Conservation (phyloP, 2,888 invertebrate species). For the Limnephilus marmoratus region DNA sequence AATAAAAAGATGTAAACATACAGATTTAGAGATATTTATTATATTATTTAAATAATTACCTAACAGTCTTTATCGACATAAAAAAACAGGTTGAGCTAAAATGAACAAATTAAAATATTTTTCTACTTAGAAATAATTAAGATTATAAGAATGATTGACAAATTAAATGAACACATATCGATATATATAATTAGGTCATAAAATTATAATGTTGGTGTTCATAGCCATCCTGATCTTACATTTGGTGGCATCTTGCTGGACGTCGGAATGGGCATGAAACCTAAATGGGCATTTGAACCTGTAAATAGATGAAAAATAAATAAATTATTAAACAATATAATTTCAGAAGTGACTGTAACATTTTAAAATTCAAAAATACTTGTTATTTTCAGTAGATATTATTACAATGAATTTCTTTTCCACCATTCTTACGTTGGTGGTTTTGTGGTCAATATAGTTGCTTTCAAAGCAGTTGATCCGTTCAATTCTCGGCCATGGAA, state of each 20-base stretch:
- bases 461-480: conserved; percentile 74
- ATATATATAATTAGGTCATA: not conserved
- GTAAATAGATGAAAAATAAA: conserved; percentile 10
- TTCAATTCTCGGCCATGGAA: conserved; percentile 63
- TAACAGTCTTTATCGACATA: not conserved
- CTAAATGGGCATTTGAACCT: conserved; percentile 51
- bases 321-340: not conserved
- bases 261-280: conserved; percentile 61
- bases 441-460: conserved; percentile 80
- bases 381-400: no score
- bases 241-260: conserved; percentile 44
- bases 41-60: not conserved
- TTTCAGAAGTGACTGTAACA: not conserved
- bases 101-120: not conserved
- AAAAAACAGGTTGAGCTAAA: no score
- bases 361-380: no score
- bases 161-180: not conserved
- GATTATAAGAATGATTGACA: not conserved
- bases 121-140: not conserved
- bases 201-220: not conserved
- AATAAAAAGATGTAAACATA: not conserved
- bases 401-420: no score
- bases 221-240: conserved; percentile 16
- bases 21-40: not conserved
- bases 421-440: conserved; percentile 72